Evolutionary conservation across 2,888 invertebrate species (phyloP), one percentile per base, ranked within the genome.

Genomic region (Drosophila flavopinicola): DNA sequence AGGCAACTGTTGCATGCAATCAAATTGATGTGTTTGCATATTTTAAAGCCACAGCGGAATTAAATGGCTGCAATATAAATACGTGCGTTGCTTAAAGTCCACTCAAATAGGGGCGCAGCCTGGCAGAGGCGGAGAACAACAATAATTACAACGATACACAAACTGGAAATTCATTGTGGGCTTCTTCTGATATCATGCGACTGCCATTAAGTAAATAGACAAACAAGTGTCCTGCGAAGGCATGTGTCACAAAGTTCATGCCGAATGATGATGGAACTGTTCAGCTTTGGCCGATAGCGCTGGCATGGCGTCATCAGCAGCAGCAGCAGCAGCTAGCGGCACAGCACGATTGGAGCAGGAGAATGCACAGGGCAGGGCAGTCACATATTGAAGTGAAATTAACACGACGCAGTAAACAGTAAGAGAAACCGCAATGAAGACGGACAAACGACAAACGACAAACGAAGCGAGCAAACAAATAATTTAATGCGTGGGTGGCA

Each of bases 1-100:
- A 20, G 32, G 54, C 70, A 70, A 68, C 70, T 70, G 70, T 70
- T 70, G 70, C 68, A 67, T 67, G 74, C 42, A 24, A 66, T 72
- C 30, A 69, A 66, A 53, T 52, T 57, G 42, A 48, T 53, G 56
- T 23, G 24, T 44, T 70, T 42, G 29, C 39, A 51, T 63, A 51
- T 49, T 61, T 51, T 3, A 53, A 61, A 20, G 44, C 9, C n/a
- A 37, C 15, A 17, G 13, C 5, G 11, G 20, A 49, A 66, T 67
- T n/a, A 52, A 63, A 63, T 27, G 51, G 24, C 35, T 20, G 25
- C 33, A 10, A 20, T 53, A 20, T 17, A 10, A 15, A 5, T 15
- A 35, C 15, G 25, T 17, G 15, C 10, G 35, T 29, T 1, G 0
- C 17, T 17, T 59, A 10, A 35, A 59, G 59, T 4, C 10, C 6